Base-by-base conservation (phyloP, 1,140 invertebrate species). In the Penaeus chinensis region DNA sequence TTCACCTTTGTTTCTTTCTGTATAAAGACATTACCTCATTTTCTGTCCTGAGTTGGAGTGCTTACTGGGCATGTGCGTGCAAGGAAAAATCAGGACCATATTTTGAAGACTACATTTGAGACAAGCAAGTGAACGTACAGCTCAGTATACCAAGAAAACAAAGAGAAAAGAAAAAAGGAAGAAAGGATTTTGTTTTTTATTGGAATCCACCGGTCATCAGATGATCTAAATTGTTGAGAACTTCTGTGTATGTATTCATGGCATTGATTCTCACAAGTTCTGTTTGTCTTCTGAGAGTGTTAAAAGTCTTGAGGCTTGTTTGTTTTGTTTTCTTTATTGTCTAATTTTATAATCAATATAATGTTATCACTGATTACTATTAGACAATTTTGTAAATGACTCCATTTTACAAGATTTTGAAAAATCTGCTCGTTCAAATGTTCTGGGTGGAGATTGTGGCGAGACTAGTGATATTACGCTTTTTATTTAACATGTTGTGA, bases 391-490 rank as follows among this genome's bases (percentile, higher is more conserved):
- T 77, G 63, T 78, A 63, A 78, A 32, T 24, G 74, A 66, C 74
- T 85, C 83, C 69, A 66, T 85, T 77, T 79, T 63, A 32, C 79
- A 74, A 81, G 85, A 54, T 74, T 82, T 65, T 54, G 60, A 77
- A 62, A 77, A 87, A 27, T 82, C 60, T 87, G 85, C 69, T 87
- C 82, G 77, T 87, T 87, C 69, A 77, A 62, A 82, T 63, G 79
- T 87, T 83, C 71, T 83, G 69, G 80, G n/a, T 77, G 78, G 65
- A 82, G 78, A 76, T 82, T 87, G 85, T 87, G 85, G 77, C 60
- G 60, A 87, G 81, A 78, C 82, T 71, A 82, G 37, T 78, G 77
- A 71, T 76, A 82, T 82, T 82, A 60, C n/a, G 79, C 22, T 87
- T 74, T 80, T 81, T 69, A 62, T 27, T 74, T 24, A 42, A 54